Conservation (phyloP, 1,140 invertebrate species). For the Cyclina sinensis region DNA sequence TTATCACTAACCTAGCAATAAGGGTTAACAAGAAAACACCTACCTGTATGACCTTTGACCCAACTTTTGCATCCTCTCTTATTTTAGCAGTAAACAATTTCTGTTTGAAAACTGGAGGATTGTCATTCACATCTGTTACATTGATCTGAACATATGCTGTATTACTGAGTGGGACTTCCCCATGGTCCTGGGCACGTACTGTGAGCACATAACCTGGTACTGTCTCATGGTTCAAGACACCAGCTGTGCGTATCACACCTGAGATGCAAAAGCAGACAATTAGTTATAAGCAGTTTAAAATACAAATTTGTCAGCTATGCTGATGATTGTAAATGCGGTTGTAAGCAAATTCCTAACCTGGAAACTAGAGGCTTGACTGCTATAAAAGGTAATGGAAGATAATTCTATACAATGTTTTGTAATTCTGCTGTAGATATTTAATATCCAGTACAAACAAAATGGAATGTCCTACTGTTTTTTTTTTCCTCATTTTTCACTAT, state of each 20-base stretch:
- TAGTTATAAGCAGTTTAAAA: no score
- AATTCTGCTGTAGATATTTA: not conserved
- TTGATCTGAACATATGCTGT: conserved; percentile 93
- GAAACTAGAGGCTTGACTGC: no score
- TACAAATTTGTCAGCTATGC: no score
- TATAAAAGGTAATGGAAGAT: no score
- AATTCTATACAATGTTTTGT: no score
- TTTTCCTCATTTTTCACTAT: no score
- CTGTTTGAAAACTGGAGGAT: conserved; percentile 92
- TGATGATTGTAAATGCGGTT: no score
- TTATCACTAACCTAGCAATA: no score
- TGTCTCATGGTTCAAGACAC: conserved; percentile 92
- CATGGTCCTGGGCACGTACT: conserved; percentile 95
- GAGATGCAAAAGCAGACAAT: conserved; percentile 9
- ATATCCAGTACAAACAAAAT: not conserved
- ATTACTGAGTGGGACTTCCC: conserved; percentile 83
- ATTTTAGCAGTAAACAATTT: conserved; percentile 81
- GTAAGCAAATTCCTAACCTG: no score
- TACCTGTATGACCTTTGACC: conserved; percentile 89
- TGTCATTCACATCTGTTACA: conserved; percentile 98
- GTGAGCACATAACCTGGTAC: conserved; percentile 95
- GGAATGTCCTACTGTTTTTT: no score
- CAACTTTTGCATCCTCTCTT: conserved; percentile 71
- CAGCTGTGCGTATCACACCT: conserved; percentile 92
- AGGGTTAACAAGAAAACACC: no score